Percentiles rank a stretch among this genome's conserved stretches.
Conservation (phyloP, 1,140 invertebrate genomes). For the Drosophila malerkotliana region DNA sequence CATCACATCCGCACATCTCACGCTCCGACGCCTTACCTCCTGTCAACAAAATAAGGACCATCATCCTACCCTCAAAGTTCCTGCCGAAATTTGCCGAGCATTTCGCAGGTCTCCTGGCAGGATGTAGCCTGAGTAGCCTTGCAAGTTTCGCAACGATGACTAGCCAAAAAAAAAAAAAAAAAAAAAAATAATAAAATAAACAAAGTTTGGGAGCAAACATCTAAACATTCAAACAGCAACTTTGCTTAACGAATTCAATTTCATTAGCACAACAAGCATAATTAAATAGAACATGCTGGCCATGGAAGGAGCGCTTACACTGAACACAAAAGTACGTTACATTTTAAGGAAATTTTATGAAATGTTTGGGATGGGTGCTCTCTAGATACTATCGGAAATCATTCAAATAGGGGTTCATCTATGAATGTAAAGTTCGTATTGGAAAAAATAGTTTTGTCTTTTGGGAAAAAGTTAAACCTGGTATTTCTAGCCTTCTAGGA, state of each 20-base stretch:
- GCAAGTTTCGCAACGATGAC: conserved; percentile 24
- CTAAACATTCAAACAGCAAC: conserved; percentile 15
- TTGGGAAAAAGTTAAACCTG: too few relatives aligned
- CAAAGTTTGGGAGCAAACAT: conserved; percentile 20
- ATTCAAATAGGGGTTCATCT: too few relatives aligned
- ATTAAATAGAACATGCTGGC: conserved; percentile 22
- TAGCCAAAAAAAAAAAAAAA: not conserved
- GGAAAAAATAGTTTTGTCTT: too few relatives aligned
- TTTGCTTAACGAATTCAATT: conserved; percentile 47
- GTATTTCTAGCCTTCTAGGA: too few relatives aligned
- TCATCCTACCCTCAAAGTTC: not conserved
- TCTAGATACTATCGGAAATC: too few relatives aligned
- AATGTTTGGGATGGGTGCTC: too few relatives aligned
- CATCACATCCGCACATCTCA: conserved; percentile 4
- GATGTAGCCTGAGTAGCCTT: conserved; percentile 18
- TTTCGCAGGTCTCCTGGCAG: not conserved
- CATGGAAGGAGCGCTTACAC: not conserved
- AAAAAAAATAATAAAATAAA: conserved; percentile 1
- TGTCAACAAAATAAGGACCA: conserved; percentile 7
- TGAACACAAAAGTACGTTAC: not conserved
- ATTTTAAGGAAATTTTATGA: too few relatives aligned
- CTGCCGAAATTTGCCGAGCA: not conserved
- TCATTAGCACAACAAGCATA: conserved; percentile 40
- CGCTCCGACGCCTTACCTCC: conserved; percentile 1
- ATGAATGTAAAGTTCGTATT: too few relatives aligned